Evolutionary conservation across 2,797 vertebrate genomes (phyloP).

Genomic region (Etheostoma nigrum): DNA sequence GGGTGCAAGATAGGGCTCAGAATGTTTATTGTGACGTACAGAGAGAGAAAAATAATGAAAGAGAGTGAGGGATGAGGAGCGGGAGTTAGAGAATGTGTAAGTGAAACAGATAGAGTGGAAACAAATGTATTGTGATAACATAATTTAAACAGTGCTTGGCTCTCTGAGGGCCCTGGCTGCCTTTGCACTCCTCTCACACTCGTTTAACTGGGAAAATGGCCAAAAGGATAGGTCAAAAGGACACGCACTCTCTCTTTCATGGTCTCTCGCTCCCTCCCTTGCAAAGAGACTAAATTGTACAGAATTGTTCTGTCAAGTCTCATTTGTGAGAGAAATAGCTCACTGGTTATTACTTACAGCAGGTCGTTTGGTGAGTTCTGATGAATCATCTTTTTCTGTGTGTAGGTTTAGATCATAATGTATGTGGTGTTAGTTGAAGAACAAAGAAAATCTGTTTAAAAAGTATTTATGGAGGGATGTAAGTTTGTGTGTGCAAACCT

Average conservation of each 20-base stretch:
- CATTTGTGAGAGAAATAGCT: constrained; percentile 63
- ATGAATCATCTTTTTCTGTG: constrained; percentile 78
- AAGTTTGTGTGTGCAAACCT: neutral
- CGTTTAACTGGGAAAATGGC: constrained; percentile 73
- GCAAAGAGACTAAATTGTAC: constrained; percentile 75
- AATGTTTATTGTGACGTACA: constrained; percentile 21
- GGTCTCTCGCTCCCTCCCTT: constrained; percentile 30
- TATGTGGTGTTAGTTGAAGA: constrained; percentile 25
- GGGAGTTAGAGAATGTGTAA: constrained; percentile 38
- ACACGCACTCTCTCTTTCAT: constrained; percentile 35
- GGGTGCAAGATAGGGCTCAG: too few species aligned
- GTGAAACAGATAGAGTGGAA: constrained; percentile 68
- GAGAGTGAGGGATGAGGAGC: constrained; percentile 11
- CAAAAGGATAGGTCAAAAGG: constrained; percentile 67
- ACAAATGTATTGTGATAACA: constrained; percentile 71
- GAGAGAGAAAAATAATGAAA: constrained; percentile 9
- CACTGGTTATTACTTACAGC: constrained; percentile 61
- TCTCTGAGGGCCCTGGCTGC: constrained; percentile 55
- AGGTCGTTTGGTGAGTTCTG: constrained; percentile 80
- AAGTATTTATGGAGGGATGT: neutral
- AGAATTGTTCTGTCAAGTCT: constrained; percentile 77
- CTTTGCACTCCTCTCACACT: constrained; percentile 60
- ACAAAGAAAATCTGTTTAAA: neutral
- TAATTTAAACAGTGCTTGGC: constrained; percentile 67
- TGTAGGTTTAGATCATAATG: constrained; percentile 6